Conservation (phyloP, 2,797 vertebrate genomes). For the Carapus acus region DNA sequence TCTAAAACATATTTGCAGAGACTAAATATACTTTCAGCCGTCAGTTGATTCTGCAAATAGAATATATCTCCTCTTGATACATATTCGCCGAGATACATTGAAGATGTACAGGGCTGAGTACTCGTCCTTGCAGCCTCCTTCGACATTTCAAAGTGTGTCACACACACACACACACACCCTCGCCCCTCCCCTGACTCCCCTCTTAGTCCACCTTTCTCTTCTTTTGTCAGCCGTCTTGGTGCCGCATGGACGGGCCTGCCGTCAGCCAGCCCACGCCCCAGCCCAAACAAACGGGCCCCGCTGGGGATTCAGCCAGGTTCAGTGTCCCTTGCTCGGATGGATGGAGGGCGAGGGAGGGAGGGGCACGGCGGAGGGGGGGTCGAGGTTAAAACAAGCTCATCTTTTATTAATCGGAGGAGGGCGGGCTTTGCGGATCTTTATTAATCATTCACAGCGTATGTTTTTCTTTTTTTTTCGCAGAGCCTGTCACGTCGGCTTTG, state of each 20-base stretch:
- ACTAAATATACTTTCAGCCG: no score
- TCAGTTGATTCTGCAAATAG: no score
- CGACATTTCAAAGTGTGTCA: no score
- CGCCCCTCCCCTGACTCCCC: no score
- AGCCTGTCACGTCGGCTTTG: conserved; percentile 38
- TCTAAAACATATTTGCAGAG: no score
- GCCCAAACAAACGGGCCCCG: conserved; percentile 45
- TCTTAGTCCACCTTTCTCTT: background rate
- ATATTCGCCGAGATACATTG: no score
- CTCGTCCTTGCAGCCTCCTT: no score
- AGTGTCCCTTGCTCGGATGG: conserved; percentile 31
- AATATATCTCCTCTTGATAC: no score
- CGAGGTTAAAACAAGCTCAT: conserved; percentile 57
- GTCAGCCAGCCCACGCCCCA: conserved; percentile 36
- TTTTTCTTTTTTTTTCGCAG: conserved; percentile 54
- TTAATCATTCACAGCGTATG: conserved; percentile 55
- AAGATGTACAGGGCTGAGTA: no score
- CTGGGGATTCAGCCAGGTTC: conserved; percentile 34
- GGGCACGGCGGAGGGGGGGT: conserved; percentile 14
- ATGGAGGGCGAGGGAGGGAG: conserved; percentile 2
- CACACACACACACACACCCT: no score
- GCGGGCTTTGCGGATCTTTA: conserved; percentile 51
- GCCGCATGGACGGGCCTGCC: conserved; percentile 39
- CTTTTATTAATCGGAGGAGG: conserved; percentile 59
- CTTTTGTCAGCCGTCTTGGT: conserved; percentile 1